These are phyloP conservation scores for Stenichneumon culpator DNA, from an alignment of 2,888 invertebrate species.

Conservation along the genomic window DNA sequence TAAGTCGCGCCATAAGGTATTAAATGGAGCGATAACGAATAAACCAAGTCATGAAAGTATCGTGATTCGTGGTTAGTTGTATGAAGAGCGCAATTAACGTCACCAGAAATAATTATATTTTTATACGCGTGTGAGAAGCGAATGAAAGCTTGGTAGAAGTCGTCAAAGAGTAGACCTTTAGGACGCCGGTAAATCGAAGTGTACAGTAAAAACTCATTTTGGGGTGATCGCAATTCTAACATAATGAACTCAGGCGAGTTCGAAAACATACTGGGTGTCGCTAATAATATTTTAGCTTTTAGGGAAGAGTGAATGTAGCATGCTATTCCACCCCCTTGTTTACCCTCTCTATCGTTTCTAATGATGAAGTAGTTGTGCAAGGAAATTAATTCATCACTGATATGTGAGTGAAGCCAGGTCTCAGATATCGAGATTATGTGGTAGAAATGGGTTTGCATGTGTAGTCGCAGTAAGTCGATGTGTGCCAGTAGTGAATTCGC, in stretches of 20 bases:
- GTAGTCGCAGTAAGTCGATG: neutral
- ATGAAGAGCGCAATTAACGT: constrained; percentile 4
- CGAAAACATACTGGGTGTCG: neutral
- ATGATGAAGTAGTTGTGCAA: constrained; percentile 16
- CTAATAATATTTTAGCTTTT: neutral
- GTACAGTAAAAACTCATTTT: neutral
- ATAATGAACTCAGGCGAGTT: constrained; percentile 34
- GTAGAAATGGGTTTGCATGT: neutral
- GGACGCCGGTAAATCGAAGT: constrained; percentile 19
- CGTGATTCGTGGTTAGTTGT: neutral
- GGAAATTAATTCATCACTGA: neutral
- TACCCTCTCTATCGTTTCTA: constrained; percentile 23
- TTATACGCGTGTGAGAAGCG: neutral
- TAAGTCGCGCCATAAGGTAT: neutral
- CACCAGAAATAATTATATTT: constrained; percentile 24
- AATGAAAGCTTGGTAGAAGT: neutral
- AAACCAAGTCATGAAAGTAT: neutral
- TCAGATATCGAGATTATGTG: constrained; percentile 27
- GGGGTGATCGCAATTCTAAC: neutral
- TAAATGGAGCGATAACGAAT: neutral
- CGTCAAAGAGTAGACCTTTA: constrained; percentile 7
- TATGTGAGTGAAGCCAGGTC: constrained; percentile 36
- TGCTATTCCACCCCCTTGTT: constrained; percentile 44
- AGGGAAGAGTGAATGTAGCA: constrained; percentile 1
- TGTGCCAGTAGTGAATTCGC: constrained; percentile 5